Conservation (phyloP, 2,888 invertebrate genomes). For the Octodonta nipae region DNA sequence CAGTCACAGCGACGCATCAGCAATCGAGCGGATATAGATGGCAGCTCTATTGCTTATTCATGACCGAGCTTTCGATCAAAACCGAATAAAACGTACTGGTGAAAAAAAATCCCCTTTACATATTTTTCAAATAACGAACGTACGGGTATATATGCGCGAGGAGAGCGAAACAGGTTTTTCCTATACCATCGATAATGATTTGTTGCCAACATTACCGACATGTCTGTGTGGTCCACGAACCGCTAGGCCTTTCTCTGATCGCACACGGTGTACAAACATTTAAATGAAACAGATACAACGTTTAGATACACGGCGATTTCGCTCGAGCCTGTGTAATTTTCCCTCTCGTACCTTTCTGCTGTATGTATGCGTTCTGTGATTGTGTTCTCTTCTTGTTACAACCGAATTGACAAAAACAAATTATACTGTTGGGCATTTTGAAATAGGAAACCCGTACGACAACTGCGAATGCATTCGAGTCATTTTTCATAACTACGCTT, state of each 20-base stretch:
- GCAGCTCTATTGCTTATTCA: slow-evolving; percentile 1
- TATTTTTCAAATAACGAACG: slow-evolving; percentile 16
- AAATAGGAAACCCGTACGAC: too few species aligned
- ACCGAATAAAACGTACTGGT: too few species aligned
- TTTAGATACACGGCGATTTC: slow-evolving; percentile 15
- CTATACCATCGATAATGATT: slow-evolving; percentile 25
- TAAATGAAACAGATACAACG: slow-evolving; percentile 23
- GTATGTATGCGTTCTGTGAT: too few species aligned
- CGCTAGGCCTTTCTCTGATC: slow-evolving; percentile 17
- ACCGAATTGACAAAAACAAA: too few species aligned
- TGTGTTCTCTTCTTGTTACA: too few species aligned
- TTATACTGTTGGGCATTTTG: too few species aligned
- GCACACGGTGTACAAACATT: slow-evolving; percentile 22
- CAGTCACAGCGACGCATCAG: too few species aligned
- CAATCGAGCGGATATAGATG: too few species aligned
- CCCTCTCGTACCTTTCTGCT: too few species aligned
- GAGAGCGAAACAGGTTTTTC: slow-evolving; percentile 21
- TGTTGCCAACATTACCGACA: slow-evolving; percentile 20
- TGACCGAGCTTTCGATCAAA: slow-evolving; percentile 3
- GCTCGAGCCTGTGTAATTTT: slow-evolving; percentile 3
- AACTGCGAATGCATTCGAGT: too few species aligned
- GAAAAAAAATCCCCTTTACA: slow-evolving; percentile 10
- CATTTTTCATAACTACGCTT: too few species aligned
- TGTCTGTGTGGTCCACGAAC: slow-evolving; percentile 24
- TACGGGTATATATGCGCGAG: slow-evolving; percentile 6